Evolutionary conservation across 2,888 invertebrate genomes (phyloP), one percentile per base, ranked within the genome.

Genomic region (Achlya flavicornis): DNA sequence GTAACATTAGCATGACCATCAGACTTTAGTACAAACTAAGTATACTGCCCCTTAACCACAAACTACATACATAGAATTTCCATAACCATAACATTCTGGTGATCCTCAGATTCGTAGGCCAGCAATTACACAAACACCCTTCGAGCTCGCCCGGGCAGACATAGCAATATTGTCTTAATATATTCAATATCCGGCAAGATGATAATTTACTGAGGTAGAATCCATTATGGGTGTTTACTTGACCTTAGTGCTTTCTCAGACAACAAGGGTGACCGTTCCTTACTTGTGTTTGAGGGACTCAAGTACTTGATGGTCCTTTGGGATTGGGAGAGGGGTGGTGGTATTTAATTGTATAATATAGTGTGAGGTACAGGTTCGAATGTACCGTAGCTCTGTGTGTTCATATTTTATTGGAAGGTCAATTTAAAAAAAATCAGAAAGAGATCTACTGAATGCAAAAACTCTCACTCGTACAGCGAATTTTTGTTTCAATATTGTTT

Each of bases 171-270:
- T 88, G 86, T 80, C 86, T 78, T 93, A 93, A 93, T 92, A 89
- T 93, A 93, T 93, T 93, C 93, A 93, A 93, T 93, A 93, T 93
- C 92, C 92, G 93, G 86, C 74, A 82, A 86, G 84, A 93, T 92
- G 92, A 93, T 93, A 93, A 93, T 93, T 92, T 88, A 91, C 80
- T 88, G 82, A 84, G 84, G 87, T 84, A 81, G 92, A 94, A 92
- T 94, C 93, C 94, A 94, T 94, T 94, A 94, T 88, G 91, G 90
- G 79, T 93, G 93, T 94, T 94, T 93, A 92, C 93, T 93, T 94
- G 94, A 94, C 94, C 94, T 89, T 91, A 90, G 90, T 93, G 93
- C 94, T 94, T 93, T 88, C 93, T 94, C 91, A 94, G 92, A 94
- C 92, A 94, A 94, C 93, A 94, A 83, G 92, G 93, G 92, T 84